Percentiles rank a stretch among this genome's conserved stretches.
Conservation (phyloP, 1,140 invertebrate genomes). For the Armadillidium nasatum region DNA sequence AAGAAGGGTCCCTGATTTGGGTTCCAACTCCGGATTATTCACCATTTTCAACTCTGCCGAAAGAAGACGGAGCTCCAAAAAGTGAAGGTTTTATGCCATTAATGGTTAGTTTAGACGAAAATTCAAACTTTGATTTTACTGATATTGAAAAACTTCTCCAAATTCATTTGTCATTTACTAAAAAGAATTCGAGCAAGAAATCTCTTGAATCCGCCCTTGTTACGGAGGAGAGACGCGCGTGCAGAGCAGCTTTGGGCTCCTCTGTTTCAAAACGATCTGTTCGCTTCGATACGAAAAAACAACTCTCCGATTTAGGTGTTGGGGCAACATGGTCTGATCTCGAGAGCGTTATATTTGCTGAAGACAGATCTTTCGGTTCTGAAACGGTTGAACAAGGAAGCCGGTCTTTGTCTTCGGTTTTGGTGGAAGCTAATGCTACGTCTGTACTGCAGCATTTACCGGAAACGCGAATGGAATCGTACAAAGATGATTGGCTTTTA, state of each 20-base stretch:
- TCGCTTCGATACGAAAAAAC: slow-evolving; percentile 35
- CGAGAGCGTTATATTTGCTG: slow-evolving; percentile 48
- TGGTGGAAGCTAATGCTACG: neutral
- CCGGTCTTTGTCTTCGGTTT: neutral
- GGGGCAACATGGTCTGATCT: slow-evolving; percentile 47
- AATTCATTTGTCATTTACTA: slow-evolving; percentile 30
- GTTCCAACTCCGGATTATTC: slow-evolving; percentile 43
- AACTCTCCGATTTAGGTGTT: slow-evolving; percentile 26
- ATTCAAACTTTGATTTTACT: slow-evolving; percentile 35
- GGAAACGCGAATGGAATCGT: slow-evolving; percentile 46
- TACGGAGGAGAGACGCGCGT: neutral
- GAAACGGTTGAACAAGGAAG: slow-evolving; percentile 21
- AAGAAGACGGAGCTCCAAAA: neutral
- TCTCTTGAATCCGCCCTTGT: neutral
- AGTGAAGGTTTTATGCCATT: slow-evolving; percentile 2
- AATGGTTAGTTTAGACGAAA: neutral
- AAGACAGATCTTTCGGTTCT: slow-evolving; percentile 36
- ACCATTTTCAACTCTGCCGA: slow-evolving; percentile 38
- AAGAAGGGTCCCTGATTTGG: slow-evolving; percentile 12
- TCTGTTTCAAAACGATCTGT: slow-evolving; percentile 28
- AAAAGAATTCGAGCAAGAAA: slow-evolving; percentile 20
- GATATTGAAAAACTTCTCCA: slow-evolving; percentile 37
- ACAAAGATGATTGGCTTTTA: slow-evolving; percentile 47
- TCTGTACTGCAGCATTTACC: slow-evolving; percentile 21
- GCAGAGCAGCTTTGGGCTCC: neutral